Conservation (phyloP, 2,888 invertebrate species). For the Alviniconcha strummeri region DNA sequence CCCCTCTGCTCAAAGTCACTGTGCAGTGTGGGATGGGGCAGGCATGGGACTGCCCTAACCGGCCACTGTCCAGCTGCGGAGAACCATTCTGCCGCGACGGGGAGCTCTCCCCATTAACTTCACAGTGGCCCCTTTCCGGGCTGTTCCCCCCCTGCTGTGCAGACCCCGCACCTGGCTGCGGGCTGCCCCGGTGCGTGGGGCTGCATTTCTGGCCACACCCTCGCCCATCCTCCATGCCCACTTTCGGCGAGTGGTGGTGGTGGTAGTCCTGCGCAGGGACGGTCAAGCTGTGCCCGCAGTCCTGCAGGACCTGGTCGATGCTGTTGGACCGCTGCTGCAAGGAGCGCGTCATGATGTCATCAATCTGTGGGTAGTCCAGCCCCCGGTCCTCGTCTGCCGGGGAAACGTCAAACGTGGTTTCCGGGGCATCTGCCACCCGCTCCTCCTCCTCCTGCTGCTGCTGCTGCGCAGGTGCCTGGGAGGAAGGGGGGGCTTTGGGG, state of each 20-base stretch:
- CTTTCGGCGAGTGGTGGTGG: not conserved
- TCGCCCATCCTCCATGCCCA: not conserved
- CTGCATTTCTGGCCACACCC: not conserved
- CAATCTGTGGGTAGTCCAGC: slow-evolving; percentile 54
- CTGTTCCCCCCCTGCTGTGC: not conserved
- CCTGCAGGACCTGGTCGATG: slow-evolving; percentile 58
- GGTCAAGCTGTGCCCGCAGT: slow-evolving; percentile 23
- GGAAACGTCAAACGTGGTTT: slow-evolving; percentile 43
- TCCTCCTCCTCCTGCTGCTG: not conserved
- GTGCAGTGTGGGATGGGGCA: not conserved
- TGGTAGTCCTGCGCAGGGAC: slow-evolving; percentile 2
- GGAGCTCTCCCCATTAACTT: not conserved
- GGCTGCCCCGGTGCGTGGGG: no score
- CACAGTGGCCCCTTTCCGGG: not conserved
- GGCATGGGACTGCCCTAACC: not conserved
- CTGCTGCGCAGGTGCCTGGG: slow-evolving; percentile 14
- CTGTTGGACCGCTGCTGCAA: slow-evolving; percentile 53
- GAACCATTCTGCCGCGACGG: not conserved
- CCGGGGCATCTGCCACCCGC: not conserved
- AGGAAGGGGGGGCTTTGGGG: not conserved
- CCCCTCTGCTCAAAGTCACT: not conserved
- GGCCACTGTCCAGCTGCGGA: not conserved
- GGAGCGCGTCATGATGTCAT: slow-evolving; percentile 50
- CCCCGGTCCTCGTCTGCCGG: slow-evolving; percentile 52
- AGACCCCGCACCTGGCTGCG: not conserved